phyloP scores from a whole-genome alignment of 2,797 vertebrate genomes.

The Brachyalestes nurse region DNA sequence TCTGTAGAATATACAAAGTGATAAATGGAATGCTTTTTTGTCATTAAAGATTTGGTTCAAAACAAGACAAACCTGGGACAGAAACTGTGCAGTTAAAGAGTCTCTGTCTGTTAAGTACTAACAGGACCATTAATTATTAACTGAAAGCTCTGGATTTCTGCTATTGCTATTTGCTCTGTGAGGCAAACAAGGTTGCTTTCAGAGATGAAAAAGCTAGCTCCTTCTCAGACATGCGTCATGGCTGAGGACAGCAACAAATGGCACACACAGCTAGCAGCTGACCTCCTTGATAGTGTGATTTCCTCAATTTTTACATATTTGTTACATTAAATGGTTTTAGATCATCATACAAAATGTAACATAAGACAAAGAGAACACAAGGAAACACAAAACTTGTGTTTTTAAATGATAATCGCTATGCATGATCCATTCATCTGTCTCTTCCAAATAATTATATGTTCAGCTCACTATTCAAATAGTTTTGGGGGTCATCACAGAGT shows the following conservation, averaged over 20 bases:
- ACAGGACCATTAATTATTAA: slow-evolving; percentile 21
- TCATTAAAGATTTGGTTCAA: background rate
- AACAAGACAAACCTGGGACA: background rate
- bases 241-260: slow-evolving; percentile 49
- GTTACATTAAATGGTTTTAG: no score
- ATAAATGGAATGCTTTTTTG: background rate
- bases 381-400: no score
- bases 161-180: slow-evolving; percentile 63
- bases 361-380: slow-evolving; percentile 60
- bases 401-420: no score
- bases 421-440: no score
- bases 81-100: background rate
- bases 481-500: no score
- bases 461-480: no score
- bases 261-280: slow-evolving; percentile 32
- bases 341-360: slow-evolving; percentile 15
- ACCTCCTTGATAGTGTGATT: slow-evolving; percentile 32
- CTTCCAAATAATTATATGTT: no score
- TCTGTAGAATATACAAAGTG: no score
- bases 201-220: slow-evolving; percentile 18
- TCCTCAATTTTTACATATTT: no score
- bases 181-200: slow-evolving; percentile 64
- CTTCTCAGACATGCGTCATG: slow-evolving; percentile 64
- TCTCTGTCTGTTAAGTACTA: background rate
- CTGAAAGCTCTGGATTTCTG: background rate